Evolutionary conservation across 2,797 vertebrate genomes (phyloP).

Genomic region (Pangasius larnaudii): DNA sequence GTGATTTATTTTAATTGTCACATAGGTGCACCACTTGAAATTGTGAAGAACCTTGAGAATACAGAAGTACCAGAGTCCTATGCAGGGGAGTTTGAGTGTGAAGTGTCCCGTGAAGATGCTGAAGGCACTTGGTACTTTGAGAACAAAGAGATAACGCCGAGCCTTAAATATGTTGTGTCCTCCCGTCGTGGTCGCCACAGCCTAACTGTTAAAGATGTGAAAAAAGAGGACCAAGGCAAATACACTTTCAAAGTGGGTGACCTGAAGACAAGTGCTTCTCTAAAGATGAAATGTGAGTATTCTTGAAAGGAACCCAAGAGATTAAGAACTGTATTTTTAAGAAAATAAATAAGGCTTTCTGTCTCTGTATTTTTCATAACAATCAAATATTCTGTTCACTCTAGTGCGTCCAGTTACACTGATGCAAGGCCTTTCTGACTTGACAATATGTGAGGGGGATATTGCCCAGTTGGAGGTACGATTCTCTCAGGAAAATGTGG

Average conservation of each 20-base stretch:
- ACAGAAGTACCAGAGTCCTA: conserved; percentile 92
- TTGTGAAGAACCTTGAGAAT: conserved; percentile 87
- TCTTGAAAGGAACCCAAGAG: neutral
- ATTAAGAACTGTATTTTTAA: neutral
- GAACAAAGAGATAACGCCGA: conserved; percentile 81
- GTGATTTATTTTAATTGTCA: neutral
- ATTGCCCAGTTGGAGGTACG: conserved; percentile 96
- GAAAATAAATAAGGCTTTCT: neutral
- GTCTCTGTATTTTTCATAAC: neutral
- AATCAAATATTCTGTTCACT: conserved; percentile 8
- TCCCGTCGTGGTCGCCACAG: conserved; percentile 93
- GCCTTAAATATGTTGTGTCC: conserved; percentile 84
- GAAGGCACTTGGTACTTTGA: conserved; percentile 94
- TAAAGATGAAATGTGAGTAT: conserved; percentile 94
- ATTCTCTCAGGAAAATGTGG: conserved; percentile 94
- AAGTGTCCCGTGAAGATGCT: conserved; percentile 88
- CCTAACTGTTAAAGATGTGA: conserved; percentile 90
- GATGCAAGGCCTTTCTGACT: conserved; percentile 90
- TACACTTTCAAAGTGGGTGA: conserved; percentile 88
- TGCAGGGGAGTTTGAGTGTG: conserved; percentile 90
- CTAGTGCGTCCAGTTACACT: conserved; percentile 92
- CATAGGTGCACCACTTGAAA: conserved; percentile 87
- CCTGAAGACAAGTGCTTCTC: conserved; percentile 84
- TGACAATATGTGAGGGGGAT: conserved; percentile 95
- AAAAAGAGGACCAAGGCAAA: conserved; percentile 93